Conservation (phyloP, 2,888 invertebrate genomes). For the Euphydryas editha region DNA sequence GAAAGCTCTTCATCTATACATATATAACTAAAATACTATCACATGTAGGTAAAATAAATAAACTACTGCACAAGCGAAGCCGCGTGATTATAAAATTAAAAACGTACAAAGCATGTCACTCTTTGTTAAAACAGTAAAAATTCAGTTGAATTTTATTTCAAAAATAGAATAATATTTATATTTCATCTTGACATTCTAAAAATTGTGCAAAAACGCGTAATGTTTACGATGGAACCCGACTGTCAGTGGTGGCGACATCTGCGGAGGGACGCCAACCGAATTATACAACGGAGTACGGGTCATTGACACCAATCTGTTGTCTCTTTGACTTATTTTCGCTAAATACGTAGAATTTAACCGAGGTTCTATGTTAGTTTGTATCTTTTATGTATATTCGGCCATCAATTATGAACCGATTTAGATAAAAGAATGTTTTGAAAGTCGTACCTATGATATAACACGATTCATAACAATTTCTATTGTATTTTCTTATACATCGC, state of each 20-base stretch:
- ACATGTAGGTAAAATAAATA: no score
- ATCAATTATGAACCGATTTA: no score
- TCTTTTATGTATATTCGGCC: no score
- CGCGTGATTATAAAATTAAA: no score
- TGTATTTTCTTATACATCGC: neutral
- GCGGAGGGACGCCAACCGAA: neutral
- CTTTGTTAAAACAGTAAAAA: neutral
- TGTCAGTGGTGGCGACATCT: conserved; percentile 9
- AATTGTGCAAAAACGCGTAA: conserved; percentile 13
- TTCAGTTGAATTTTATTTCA: neutral
- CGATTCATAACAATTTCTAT: neutral
- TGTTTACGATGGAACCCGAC: neutral
- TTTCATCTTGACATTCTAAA: conserved; percentile 9
- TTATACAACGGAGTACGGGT: conserved; percentile 5
- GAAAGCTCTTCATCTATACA: no score
- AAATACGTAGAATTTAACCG: no score
- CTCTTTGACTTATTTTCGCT: no score
- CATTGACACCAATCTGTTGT: neutral
- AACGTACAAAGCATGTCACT: neutral
- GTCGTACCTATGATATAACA: neutral
- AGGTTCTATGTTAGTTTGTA: no score
- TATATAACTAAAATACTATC: no score
- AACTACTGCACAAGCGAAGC: no score
- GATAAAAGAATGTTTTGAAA: no score
- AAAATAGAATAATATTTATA: conserved; percentile 5